Evolutionary conservation across 1,140 invertebrate species (phyloP).

Genomic region (Caligus rogercresseyi): DNA sequence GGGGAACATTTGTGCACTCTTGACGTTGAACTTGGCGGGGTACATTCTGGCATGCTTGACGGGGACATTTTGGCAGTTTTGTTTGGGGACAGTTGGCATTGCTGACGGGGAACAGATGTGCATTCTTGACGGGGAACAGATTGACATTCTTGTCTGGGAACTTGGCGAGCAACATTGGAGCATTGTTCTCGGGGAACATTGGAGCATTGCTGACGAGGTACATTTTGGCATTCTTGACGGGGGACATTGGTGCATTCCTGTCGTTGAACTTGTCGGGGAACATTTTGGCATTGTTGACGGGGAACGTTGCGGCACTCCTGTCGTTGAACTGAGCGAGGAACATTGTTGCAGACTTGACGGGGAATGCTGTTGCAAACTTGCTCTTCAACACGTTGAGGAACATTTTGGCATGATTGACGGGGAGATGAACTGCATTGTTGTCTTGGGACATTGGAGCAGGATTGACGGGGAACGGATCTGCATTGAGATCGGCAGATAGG

Average conservation of each 20-base stretch:
- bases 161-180: constrained; percentile 12
- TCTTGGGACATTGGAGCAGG: constrained; percentile 9
- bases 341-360: constrained; percentile 6
- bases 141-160: constrained; percentile 1
- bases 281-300: too few relatives aligned
- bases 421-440: constrained; percentile 11
- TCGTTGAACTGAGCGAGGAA: constrained; percentile 7
- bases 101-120: constrained; percentile 5
- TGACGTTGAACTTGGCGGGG: too few relatives aligned
- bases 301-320: constrained; percentile 18
- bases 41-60: constrained; percentile 9
- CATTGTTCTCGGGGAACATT: constrained; percentile 14
- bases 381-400: constrained; percentile 12
- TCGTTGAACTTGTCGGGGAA: too few relatives aligned
- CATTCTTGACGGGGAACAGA: constrained; percentile 11
- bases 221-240: too few relatives aligned
- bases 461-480: constrained; percentile 7
- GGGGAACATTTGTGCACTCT: too few relatives aligned
- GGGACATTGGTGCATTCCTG: too few relatives aligned
- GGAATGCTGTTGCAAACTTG: constrained; percentile 16
- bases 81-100: constrained; percentile 5
- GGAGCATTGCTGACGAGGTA: too few relatives aligned
- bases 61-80: constrained; percentile 16
- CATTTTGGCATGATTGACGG: constrained; percentile 3
- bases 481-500: constrained; percentile 5